These are phyloP conservation scores for Contarinia nasturtii DNA, from an alignment of 1,140 invertebrate species.

Conservation along the genomic window DNA sequence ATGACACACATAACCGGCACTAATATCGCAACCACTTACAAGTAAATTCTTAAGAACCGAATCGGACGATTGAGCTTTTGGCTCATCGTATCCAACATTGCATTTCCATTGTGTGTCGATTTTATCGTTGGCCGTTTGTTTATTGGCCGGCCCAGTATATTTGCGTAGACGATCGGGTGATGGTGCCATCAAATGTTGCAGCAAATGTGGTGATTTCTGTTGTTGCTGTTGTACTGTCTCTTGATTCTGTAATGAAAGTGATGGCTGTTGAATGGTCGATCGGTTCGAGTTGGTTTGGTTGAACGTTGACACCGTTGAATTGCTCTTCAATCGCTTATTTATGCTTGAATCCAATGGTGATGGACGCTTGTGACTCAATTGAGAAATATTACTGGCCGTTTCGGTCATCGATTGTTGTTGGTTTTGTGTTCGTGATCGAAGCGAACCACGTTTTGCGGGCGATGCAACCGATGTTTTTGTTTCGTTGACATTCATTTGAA, in stretches of 20 bases:
- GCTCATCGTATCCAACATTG: constrained; percentile 8
- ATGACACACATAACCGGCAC: constrained; percentile 71
- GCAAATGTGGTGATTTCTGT: constrained; percentile 9
- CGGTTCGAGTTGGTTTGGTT: background rate
- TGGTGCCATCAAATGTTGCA: constrained; percentile 16
- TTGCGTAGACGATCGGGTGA: constrained; percentile 3
- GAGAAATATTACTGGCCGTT: constrained; percentile 3
- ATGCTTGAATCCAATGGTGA: constrained; percentile 2
- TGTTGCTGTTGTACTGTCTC: background rate
- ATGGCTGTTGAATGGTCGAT: background rate
- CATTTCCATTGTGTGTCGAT: constrained; percentile 6
- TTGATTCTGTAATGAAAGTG: background rate
- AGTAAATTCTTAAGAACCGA: constrained; percentile 74
- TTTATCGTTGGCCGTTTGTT: constrained; percentile 4
- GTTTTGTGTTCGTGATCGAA: background rate
- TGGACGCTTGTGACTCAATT: constrained; percentile 5
- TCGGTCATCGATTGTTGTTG: background rate
- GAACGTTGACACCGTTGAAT: no score
- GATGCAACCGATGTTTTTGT: constrained; percentile 7
- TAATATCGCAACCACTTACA: constrained; percentile 78
- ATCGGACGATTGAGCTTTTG: constrained; percentile 19
- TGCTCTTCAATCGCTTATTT: no score
- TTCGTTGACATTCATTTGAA: constrained; percentile 16
- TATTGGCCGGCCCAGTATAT: constrained; percentile 8
- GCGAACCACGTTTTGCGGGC: background rate